Evolutionary conservation across 2,113 vertebrate genomes (phyloP), one percentile per base, ranked within the genome.

Genomic region (Malaclemys terrapin): DNA sequence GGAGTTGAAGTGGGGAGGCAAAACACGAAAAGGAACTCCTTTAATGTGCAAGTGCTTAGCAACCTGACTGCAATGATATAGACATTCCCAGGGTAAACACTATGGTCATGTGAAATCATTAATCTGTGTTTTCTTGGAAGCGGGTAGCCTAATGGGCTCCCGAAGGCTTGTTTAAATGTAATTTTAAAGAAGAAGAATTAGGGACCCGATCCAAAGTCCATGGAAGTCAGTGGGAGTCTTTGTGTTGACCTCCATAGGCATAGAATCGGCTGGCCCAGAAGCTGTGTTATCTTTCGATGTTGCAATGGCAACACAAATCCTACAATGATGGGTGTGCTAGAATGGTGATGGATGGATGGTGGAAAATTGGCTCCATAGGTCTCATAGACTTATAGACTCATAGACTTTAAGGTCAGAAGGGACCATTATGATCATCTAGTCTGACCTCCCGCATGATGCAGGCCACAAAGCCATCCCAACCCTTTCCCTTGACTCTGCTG

Each of bases 161-260:
- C 82, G 25, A 89, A 93, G 87, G 20, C 1, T 11, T 82, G 42
- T 93, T 95, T 95, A 89, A 90, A 95, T 95, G 90, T 92, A 87
- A 93, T 62, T n/a, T 4, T 82, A 54, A 59, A 53, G 81, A 88
- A 72, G 20, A 92, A 31, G 1, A 65, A 52, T 25, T 85, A 27
- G 62, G 57, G 53, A 54, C 20, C 53, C 3, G 20, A 22, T 45
- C 35, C 81, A 88, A 82, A 89, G 89, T 47, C 45, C 2, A 22
- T 72, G 6, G n/a, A 14, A 82, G 24, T 57, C 59, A 53, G 89
- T 17, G 3, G 38, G n/a, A 91, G 69, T 50, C 50, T 47, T 50
- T 24, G 27, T 82, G 2, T 47, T 82, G 24, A 24, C 91, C 56
- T 8, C 38, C 12, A 1, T 84, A 59, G 90, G 12, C 87, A 22